Conservation (phyloP, 2,113 vertebrate species). For the Apteryx mantelli region DNA sequence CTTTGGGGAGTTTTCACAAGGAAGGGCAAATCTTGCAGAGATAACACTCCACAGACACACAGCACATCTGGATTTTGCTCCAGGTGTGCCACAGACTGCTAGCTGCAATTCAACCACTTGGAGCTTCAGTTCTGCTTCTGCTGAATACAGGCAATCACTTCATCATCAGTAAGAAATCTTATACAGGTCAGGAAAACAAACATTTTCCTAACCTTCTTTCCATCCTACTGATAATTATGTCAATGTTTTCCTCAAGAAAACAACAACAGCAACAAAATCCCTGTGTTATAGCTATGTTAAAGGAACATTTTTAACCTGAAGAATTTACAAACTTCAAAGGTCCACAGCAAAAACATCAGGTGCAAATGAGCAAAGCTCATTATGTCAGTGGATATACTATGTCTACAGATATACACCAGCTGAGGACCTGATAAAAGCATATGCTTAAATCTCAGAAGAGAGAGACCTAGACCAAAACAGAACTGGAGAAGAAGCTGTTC, state of each 20-base stretch:
- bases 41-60: neutral
- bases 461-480: conserved; percentile 63
- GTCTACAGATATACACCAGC: conserved; percentile 36
- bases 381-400: neutral
- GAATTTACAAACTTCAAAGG: neutral
- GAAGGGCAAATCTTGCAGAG: neutral
- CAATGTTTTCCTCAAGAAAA: neutral
- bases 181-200: neutral
- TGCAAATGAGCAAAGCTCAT: neutral
- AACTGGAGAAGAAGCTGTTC: conserved; percentile 21
- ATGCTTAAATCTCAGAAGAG: conserved; percentile 60
- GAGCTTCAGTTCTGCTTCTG: neutral
- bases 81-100: neutral
- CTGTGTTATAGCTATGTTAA: neutral
- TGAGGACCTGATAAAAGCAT: conserved; percentile 26
- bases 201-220: neutral
- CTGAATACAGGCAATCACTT: neutral
- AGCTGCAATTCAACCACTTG: neutral
- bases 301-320: neutral
- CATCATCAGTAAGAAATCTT: neutral
- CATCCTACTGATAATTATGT: neutral
- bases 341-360: neutral
- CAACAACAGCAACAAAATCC: neutral
- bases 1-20: neutral
- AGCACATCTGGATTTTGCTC: neutral